Evolutionary conservation across 2,797 vertebrate genomes (phyloP).

Genomic region (Todus mexicanus): DNA sequence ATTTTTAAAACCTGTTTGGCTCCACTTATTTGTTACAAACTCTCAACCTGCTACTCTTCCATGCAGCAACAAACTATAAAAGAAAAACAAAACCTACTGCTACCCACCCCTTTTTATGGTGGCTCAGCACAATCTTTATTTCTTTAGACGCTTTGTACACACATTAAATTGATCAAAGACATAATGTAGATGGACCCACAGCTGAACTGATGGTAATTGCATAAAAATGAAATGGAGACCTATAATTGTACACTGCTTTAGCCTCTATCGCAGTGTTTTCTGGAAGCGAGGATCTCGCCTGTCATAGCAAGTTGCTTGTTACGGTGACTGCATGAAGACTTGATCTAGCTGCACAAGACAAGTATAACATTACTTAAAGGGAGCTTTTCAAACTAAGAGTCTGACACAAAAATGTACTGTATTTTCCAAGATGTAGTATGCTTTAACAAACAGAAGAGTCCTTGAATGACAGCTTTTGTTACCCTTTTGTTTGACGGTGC

Average conservation of each 20-base stretch:
- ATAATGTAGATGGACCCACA: slow-evolving; percentile 56
- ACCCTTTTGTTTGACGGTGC: slow-evolving; percentile 60
- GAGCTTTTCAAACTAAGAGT: slow-evolving; percentile 67
- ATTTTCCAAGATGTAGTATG: slow-evolving; percentile 55
- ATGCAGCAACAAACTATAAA: slow-evolving; percentile 39
- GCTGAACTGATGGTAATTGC: slow-evolving; percentile 71
- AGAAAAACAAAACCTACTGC: neutral
- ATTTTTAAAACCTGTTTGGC: slow-evolving; percentile 55
- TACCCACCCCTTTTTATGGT: slow-evolving; percentile 38
- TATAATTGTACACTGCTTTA: slow-evolving; percentile 70
- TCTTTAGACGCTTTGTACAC: slow-evolving; percentile 72
- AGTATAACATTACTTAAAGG: slow-evolving; percentile 64
- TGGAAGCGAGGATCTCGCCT: slow-evolving; percentile 64
- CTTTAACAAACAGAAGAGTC: slow-evolving; percentile 59
- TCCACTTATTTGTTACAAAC: slow-evolving; percentile 46
- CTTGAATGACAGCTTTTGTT: slow-evolving; percentile 67
- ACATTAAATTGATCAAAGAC: slow-evolving; percentile 70
- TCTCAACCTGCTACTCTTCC: slow-evolving; percentile 45
- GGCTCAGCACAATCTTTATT: slow-evolving; percentile 69
- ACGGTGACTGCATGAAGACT: slow-evolving; percentile 56
- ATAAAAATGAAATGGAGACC: slow-evolving; percentile 74
- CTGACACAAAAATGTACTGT: slow-evolving; percentile 64
- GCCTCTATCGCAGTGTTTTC: slow-evolving; percentile 54
- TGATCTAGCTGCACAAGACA: slow-evolving; percentile 62
- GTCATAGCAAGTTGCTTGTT: slow-evolving; percentile 65